phyloP scores from a whole-genome alignment of 1,140 invertebrate genomes.

The Calosoma granatense region DNA sequence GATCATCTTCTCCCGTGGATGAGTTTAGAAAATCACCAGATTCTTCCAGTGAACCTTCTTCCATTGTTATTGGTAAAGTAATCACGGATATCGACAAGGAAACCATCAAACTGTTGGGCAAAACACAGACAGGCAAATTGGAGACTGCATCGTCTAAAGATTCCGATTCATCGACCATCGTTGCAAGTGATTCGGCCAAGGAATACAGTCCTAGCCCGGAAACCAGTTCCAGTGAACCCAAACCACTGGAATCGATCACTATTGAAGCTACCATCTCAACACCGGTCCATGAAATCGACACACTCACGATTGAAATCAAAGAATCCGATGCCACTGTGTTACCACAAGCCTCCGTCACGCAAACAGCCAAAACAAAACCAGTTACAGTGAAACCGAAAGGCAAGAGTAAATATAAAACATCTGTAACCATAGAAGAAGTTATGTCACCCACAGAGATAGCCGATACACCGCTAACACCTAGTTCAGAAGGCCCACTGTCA shows the following conservation, averaged over 20 bases:
- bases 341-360: neutral
- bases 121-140: conserved; percentile 11
- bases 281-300: neutral
- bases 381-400: neutral
- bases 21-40: conserved; percentile 5
- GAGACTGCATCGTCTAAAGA: neutral
- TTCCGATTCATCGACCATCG: neutral
- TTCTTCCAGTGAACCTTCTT: conserved; percentile 9
- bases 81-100: conserved; percentile 26
- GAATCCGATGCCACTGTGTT: neutral
- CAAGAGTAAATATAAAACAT: conserved; percentile 17
- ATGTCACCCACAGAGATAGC: conserved; percentile 32
- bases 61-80: conserved; percentile 22
- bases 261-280: neutral
- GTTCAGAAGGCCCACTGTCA: conserved; percentile 19
- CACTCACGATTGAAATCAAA: neutral
- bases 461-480: conserved; percentile 34
- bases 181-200: neutral
- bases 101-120: conserved; percentile 19
- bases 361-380: neutral
- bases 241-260: neutral
- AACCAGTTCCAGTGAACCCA: neutral
- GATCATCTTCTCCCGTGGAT: conserved; percentile 22
- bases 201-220: neutral
- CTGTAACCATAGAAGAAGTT: conserved; percentile 41